Evolutionary conservation across 2,113 vertebrate species (phyloP).

Genomic region (Collichthys lucidus): DNA sequence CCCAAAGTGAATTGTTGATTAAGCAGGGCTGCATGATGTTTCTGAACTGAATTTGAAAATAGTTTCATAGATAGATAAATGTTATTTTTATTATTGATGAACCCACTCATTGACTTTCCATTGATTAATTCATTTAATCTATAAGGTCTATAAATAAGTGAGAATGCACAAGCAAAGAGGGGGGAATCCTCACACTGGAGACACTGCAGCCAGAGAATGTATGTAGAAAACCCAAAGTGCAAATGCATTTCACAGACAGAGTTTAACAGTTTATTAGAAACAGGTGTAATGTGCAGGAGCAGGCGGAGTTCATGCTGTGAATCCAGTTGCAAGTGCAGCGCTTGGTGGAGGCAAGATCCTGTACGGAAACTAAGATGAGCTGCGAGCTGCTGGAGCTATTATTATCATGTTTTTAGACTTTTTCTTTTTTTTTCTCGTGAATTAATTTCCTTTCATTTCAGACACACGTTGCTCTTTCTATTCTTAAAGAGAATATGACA

Average conservation of each 20-base stretch:
- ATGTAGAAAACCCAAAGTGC: too few species aligned
- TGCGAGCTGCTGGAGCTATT: not conserved
- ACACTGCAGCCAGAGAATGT: too few species aligned
- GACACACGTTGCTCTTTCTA: not conserved
- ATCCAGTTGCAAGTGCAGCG: too few species aligned
- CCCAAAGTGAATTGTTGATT: not conserved
- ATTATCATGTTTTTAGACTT: not conserved
- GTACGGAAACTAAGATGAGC: too few species aligned
- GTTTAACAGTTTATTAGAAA: too few species aligned
- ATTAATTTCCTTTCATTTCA: not conserved
- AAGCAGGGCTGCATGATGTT: not conserved
- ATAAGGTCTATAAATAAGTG: too few species aligned
- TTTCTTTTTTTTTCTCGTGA: not conserved
- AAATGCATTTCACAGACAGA: too few species aligned
- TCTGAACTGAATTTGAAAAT: not conserved
- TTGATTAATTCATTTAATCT: not conserved
- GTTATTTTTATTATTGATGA: not conserved
- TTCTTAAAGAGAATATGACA: not conserved
- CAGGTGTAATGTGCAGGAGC: too few species aligned
- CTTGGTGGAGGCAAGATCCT: too few species aligned
- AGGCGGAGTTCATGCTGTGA: too few species aligned
- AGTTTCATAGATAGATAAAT: not conserved
- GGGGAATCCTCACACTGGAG: too few species aligned
- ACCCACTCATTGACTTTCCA: not conserved
- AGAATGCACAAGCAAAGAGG: too few species aligned